Base-by-base conservation (phyloP, 1,140 invertebrate genomes). In the Bombus pyrosoma region DNA sequence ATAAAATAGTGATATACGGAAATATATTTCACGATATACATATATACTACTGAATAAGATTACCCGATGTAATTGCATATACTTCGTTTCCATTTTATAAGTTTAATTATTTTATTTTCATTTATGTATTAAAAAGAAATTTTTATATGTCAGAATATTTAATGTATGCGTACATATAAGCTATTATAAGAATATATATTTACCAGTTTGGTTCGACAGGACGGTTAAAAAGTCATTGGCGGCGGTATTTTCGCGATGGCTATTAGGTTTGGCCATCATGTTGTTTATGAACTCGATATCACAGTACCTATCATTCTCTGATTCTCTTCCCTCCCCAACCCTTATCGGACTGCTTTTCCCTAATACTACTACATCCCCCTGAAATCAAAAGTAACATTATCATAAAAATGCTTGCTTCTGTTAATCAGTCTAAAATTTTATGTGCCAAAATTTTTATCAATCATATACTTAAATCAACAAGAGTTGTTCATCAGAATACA, bases 361-460 rank as follows among this genome's bases (percentile, higher is more conserved):
- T 95, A 95, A 94, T 95, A 95, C 95, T 95, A 95, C 94, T 95
- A 94, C 94, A 95, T 95, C 95, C 94, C 94, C 94, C 95, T 95
- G 82, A 57, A 93, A 92, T 80, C 87, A 73, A 73, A 89, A 86
- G 82, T 83, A 88, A 79, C 1, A 47, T 39, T n/a, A 76, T 41
- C 22, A 39, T 62, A 81, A 13, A 41, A 62, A 15, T 34, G 15
- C 25, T 39, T 68, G 3, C 9, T 37, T 37, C 22, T 10, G 1
- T 37, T 68, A 37, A 37, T 32, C 0, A 37, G 15, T 25, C 15
- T n/a, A 76, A 37, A 57, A 22, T 32, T 32, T 15, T 66, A 68
- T 34, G 8, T 1, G 34, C 32, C 22, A 68, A 6, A 66, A 66
- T 68, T 68, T 68, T 34, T 68, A 53, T 53, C 18, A 22, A 53